Conservation (phyloP, 2,113 vertebrate genomes). For the Pseudorectes ferrugineus region DNA sequence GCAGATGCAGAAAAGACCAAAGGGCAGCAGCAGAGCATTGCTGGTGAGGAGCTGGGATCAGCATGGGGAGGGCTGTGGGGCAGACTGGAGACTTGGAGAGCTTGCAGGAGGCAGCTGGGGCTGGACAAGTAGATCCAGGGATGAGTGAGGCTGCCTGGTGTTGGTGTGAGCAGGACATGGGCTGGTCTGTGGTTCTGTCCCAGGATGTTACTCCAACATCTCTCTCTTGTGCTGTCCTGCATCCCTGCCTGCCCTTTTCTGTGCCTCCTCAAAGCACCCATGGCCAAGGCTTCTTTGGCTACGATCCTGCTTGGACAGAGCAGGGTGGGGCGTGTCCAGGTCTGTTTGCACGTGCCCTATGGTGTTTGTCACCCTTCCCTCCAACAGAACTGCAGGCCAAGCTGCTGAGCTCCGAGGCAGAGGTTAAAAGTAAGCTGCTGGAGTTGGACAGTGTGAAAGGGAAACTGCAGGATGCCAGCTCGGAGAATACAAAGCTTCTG, state of each 20-base stretch:
- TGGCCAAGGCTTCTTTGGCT: neutral
- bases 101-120: neutral
- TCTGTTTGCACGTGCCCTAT: neutral
- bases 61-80: neutral
- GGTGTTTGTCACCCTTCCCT: neutral
- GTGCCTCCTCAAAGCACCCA: neutral
- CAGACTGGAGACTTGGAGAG: neutral
- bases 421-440: constrained; percentile 73
- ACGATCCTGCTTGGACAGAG: neutral
- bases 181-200: rapidly evolving
- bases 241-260: neutral
- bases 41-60: constrained; percentile 67
- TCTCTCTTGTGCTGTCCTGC: neutral
- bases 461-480: constrained; percentile 75
- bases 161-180: rapidly evolving
- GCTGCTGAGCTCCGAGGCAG: constrained; percentile 74
- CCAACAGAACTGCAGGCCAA: constrained; percentile 78
- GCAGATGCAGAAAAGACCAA: constrained; percentile 78
- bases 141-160: neutral
- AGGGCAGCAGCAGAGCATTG: constrained; percentile 75
- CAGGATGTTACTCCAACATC: neutral
- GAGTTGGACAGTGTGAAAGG: constrained; percentile 75
- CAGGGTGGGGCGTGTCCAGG: neutral
- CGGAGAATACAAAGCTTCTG: constrained; percentile 77
- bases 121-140: neutral